Percentiles rank a stretch among this genome's conserved stretches.
Evolutionary conservation across 1,140 invertebrate genomes (phyloP).

Genomic region (Neotoxoptera formosana): DNA sequence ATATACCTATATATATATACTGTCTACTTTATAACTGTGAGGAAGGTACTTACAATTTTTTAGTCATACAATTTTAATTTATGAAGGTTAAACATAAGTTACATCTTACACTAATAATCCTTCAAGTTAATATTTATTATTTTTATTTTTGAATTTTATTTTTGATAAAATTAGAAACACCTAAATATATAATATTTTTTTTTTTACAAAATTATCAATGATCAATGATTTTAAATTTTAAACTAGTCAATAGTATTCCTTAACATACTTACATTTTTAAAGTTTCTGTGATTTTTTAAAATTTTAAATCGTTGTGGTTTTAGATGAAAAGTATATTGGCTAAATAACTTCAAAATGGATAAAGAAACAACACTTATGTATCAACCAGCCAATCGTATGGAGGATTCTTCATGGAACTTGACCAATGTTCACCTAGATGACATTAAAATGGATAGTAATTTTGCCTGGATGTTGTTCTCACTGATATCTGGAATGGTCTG

Average conservation of each 20-base stretch:
- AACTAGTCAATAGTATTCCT: neutral
- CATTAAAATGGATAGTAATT: constrained; percentile 77
- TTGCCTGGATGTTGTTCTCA: constrained; percentile 81
- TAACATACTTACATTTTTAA: neutral
- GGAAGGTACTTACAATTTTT: neutral
- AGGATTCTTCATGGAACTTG: constrained; percentile 59
- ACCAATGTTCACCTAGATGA: constrained; percentile 70
- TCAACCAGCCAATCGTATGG: constrained; percentile 26
- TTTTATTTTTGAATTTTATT: neutral
- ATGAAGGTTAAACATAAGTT: constrained; percentile 13
- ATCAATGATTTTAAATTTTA: neutral
- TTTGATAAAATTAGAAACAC: neutral
- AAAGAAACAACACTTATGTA: constrained; percentile 38
- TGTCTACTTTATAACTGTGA: neutral
- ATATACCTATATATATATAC: too few species aligned
- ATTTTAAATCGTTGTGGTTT: neutral
- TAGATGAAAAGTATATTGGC: constrained; percentile 23
- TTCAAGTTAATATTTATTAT: neutral
- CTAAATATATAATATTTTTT: neutral
- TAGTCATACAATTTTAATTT: neutral
- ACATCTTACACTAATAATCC: neutral
- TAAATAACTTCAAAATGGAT: constrained; percentile 47
- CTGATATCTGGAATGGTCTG: constrained; percentile 82
- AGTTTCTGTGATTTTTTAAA: neutral
- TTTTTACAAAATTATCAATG: neutral